Evolutionary conservation across 2,113 vertebrate genomes (phyloP).

Genomic region (Arothron firmamentum): DNA sequence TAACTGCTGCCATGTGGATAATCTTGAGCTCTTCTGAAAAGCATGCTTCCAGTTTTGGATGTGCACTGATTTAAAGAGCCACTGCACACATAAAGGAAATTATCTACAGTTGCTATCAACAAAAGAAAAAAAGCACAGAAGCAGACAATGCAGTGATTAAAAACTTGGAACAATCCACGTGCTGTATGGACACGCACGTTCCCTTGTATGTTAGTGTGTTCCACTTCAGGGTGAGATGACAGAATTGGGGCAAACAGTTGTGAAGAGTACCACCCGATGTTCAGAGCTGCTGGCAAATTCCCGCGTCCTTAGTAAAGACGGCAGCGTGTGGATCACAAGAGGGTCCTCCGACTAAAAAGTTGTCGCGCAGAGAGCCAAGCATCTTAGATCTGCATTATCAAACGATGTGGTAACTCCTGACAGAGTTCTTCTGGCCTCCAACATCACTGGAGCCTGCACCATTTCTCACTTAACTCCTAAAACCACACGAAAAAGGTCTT

Average conservation of each 20-base stretch:
- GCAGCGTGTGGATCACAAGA: constrained; percentile 51
- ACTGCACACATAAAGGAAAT: too few relatives aligned
- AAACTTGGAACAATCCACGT: constrained; percentile 2
- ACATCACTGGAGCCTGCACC: too few relatives aligned
- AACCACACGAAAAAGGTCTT: too few relatives aligned
- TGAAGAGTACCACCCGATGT: constrained; percentile 54
- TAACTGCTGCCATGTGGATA: too few relatives aligned
- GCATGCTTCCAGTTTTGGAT: too few relatives aligned
- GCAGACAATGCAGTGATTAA: constrained; percentile 16
- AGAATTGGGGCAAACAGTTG: constrained; percentile 65
- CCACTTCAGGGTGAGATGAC: constrained; percentile 47
- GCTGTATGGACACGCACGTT: constrained; percentile 12
- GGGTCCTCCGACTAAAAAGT: constrained; percentile 46
- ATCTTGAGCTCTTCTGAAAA: not conserved
- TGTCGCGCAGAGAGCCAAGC: constrained; percentile 15
- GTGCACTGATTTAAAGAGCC: too few relatives aligned
- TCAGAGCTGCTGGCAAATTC: constrained; percentile 43
- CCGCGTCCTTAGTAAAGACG: constrained; percentile 57
- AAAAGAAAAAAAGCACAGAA: constrained; percentile 15
- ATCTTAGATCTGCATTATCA: too few relatives aligned
- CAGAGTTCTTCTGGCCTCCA: too few relatives aligned
- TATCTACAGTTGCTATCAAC: too few relatives aligned
- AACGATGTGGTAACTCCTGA: too few relatives aligned
- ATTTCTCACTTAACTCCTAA: too few relatives aligned
- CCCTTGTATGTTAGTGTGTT: constrained; percentile 24